Evolutionary conservation across 1,140 invertebrate species (phyloP).

Genomic region (Chrysoperla carnea): DNA sequence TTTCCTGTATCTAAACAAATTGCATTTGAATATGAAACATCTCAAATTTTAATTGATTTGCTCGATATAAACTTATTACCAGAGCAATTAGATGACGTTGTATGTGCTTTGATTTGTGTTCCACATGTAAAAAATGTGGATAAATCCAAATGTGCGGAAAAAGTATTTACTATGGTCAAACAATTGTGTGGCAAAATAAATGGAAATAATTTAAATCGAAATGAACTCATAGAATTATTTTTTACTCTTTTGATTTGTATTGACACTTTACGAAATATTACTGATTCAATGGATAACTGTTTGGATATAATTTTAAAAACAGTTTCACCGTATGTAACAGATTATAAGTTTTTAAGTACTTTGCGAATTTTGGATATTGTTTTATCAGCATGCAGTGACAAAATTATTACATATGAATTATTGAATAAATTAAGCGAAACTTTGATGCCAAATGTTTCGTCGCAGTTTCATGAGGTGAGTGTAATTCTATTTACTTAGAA

Average conservation of each 20-base stretch:
- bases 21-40: constrained; percentile 20
- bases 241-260: not conserved
- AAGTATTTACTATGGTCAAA: too few relatives aligned
- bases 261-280: not conserved
- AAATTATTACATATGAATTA: constrained; percentile 23
- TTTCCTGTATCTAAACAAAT: constrained; percentile 24
- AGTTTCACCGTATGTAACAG: constrained; percentile 19
- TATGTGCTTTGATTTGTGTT: constrained; percentile 35
- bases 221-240: not conserved
- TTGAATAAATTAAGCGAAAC: constrained; percentile 29
- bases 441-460: constrained; percentile 36
- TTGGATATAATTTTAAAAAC: not conserved
- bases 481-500: too few relatives aligned
- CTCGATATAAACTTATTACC: not conserved
- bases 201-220: too few relatives aligned
- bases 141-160: not conserved
- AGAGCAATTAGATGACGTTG: constrained; percentile 24
- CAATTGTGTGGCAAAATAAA: too few relatives aligned
- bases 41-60: constrained; percentile 16
- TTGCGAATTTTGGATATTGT: constrained; percentile 30
- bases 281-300: not conserved
- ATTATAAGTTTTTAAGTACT: constrained; percentile 23
- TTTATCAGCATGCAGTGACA: constrained; percentile 26
- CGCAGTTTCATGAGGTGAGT: constrained; percentile 42
- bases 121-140: constrained; percentile 29